phyloP scores from a whole-genome alignment of 2,113 vertebrate species.

The Columbina picui region DNA sequence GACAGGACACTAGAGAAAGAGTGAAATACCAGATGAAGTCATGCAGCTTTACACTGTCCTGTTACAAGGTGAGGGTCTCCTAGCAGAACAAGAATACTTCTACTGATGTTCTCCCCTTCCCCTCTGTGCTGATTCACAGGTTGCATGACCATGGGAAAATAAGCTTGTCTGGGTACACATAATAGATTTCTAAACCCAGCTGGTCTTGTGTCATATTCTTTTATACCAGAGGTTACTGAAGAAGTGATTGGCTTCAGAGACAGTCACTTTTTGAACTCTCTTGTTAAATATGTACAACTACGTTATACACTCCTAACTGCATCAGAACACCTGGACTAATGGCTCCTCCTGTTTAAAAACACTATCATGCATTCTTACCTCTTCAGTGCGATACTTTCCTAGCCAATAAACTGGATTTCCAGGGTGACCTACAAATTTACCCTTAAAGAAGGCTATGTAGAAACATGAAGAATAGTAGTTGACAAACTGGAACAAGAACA shows the following conservation, averaged over 20 bases:
- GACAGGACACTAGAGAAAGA: neutral
- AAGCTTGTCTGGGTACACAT: neutral
- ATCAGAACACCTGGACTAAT: neutral
- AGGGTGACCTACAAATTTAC: conserved; percentile 89
- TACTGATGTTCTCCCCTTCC: neutral
- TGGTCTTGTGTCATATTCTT: neutral
- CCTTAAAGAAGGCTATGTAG: conserved; percentile 95
- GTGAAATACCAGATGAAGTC: neutral
- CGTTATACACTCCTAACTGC: neutral
- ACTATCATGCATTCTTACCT: conserved; percentile 73
- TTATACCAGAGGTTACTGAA: neutral
- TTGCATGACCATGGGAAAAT: neutral
- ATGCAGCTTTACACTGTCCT: neutral
- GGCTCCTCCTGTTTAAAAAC: neutral
- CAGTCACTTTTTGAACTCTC: neutral
- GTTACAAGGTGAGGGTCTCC: neutral
- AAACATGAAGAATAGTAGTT: conserved; percentile 97
- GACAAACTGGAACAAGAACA: conserved; percentile 97
- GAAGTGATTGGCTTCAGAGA: neutral
- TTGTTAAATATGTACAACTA: neutral
- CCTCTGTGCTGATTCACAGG: neutral
- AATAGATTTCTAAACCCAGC: neutral
- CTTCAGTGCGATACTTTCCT: conserved; percentile 90
- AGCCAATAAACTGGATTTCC: conserved; percentile 88
- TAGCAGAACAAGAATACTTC: neutral